Conservation (phyloP, 1,140 invertebrate genomes). For the Amphibalanus amphitrite region DNA sequence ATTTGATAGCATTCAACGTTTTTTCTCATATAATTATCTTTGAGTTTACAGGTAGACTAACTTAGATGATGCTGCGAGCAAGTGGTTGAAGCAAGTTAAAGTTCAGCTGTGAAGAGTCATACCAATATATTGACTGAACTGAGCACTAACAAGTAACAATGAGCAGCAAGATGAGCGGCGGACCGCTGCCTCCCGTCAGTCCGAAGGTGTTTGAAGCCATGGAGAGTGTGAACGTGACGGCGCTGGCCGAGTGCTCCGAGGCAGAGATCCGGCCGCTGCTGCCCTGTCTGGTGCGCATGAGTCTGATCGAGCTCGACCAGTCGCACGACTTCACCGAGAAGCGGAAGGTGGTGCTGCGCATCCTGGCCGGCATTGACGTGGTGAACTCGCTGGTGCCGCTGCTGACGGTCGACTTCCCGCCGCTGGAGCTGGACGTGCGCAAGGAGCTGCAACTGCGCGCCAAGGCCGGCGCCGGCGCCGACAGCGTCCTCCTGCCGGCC, state of each 20-base stretch:
- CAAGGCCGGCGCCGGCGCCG: neutral
- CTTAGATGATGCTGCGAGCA: too few relatives aligned
- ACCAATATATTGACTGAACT: too few relatives aligned
- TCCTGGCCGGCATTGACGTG: conserved; percentile 75
- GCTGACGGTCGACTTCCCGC: conserved; percentile 84
- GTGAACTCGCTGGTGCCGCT: conserved; percentile 88
- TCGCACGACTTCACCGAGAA: conserved; percentile 62
- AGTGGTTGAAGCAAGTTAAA: too few relatives aligned
- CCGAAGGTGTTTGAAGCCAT: conserved; percentile 52
- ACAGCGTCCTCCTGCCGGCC: neutral
- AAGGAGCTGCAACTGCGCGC: conserved; percentile 78
- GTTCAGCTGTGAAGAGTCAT: too few relatives aligned
- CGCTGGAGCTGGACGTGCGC: conserved; percentile 75
- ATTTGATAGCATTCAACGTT: too few relatives aligned
- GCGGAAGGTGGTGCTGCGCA: conserved; percentile 67
- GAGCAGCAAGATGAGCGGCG: neutral
- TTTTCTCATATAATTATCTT: too few relatives aligned
- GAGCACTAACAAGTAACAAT: too few relatives aligned
- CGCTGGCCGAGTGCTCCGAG: conserved; percentile 45
- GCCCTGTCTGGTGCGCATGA: conserved; percentile 80
- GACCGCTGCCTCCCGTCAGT: conserved; percentile 26
- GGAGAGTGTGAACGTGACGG: conserved; percentile 55
- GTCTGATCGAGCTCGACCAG: conserved; percentile 67
- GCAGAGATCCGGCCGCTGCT: conserved; percentile 68
- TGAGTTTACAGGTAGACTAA: too few relatives aligned